Base-by-base conservation (phyloP, 2,797 vertebrate genomes). In the Anguilla megastoma region DNA sequence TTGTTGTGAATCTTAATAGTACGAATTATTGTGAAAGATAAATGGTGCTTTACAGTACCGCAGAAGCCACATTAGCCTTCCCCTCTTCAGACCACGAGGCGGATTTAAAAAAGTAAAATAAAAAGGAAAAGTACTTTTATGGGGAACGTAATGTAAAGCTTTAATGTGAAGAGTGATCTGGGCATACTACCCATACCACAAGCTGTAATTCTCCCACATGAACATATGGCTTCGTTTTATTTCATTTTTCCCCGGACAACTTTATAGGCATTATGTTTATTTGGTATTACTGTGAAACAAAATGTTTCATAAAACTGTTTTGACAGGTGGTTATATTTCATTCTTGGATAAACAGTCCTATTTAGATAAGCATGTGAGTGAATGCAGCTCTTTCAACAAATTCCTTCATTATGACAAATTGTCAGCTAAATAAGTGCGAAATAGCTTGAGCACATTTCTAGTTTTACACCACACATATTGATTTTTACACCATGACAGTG, bases 201-300 rank as follows among this genome's bases (percentile, higher is more conserved):
- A 48, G 45, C 79, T 82, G 10, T 50, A 82, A 82, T 50, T 82
- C 21, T 50, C 9, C 79, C 21, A 50, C 79, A 50, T 2, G 24
- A 48, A 82, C 79, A 82, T 82, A 36, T 76, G 74, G 74, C 74
- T 76, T 36, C 18, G 16, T 41, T 76, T 76, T 41, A 50, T 82
- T 69, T 69, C 18, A 41, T 79, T 48, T 82, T 50, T 12, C 79
- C 45, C 79, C 79, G 24, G 79, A 82, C 36, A 82, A 82, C 79
- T 82, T 82, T 82, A 82, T 50, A 9, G 79, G 79, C 41, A 82
- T 48, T 82, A 50, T 82, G 79, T 50, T 82, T 82, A 82, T 48
- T 82, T 82, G 79, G 79, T 50, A 24, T n/a, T 24, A 82, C 79
- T 48, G 79, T 82, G 45, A 82, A 82, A 82, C 79, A 82, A 82